Conservation (phyloP, 2,888 invertebrate species). For the Xylota sylvarum region DNA sequence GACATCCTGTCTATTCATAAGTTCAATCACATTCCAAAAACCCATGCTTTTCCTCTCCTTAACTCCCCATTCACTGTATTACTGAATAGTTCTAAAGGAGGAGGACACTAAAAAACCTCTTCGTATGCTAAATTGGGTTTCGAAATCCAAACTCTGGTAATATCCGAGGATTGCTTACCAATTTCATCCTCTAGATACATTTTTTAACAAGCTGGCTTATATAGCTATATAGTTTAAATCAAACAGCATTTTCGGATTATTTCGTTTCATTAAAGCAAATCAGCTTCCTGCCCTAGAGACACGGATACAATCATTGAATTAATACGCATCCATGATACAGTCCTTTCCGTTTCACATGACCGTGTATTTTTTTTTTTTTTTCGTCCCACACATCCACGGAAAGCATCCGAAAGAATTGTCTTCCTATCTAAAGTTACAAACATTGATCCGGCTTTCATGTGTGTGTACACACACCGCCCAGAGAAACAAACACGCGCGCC, state of each 20-base stretch:
- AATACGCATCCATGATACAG: not conserved
- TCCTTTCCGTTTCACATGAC: not conserved
- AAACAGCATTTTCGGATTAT: not conserved
- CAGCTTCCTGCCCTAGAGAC: not conserved
- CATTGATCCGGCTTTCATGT: slow-evolving; percentile 1
- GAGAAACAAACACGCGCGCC: slow-evolving; percentile 17
- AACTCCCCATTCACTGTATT: too few species aligned
- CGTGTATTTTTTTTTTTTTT: not conserved
- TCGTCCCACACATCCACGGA: not conserved
- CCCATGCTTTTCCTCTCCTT: too few species aligned
- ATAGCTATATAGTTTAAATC: not conserved
- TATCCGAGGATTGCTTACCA: not conserved
- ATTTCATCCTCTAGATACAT: not conserved
- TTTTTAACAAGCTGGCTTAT: too few species aligned
- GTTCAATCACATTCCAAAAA: too few species aligned
- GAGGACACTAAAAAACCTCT: too few species aligned
- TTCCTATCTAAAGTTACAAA: not conserved
- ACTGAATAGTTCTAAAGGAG: too few species aligned
- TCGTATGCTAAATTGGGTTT: too few species aligned
- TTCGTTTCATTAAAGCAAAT: not conserved
- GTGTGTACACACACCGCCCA: not conserved
- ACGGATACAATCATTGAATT: not conserved
- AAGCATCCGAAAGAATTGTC: not conserved
- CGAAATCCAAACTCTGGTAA: too few species aligned
- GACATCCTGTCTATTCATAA: too few species aligned